phyloP scores from a whole-genome alignment of 2,797 vertebrate genomes.

The Eidolon dupreanum region DNA sequence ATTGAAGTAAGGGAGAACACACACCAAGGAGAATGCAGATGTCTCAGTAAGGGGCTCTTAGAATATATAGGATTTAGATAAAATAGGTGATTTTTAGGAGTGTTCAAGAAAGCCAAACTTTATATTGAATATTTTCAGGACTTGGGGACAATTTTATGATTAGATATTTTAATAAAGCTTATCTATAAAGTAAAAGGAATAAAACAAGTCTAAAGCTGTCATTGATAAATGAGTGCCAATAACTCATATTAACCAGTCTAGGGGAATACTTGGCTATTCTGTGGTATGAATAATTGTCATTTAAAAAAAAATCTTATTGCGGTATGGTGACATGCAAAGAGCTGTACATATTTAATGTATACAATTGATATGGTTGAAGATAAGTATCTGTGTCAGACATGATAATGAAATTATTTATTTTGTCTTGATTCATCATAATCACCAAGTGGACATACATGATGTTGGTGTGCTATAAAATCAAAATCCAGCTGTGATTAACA shows the following conservation, averaged over 20 bases:
- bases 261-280: neutral
- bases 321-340: neutral
- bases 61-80: neutral
- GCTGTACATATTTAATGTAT: neutral
- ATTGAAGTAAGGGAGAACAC: neutral
- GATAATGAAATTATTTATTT: neutral
- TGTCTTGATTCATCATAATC: neutral
- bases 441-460: neutral
- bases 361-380: neutral
- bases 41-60: neutral
- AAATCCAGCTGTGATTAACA: neutral
- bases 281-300: neutral
- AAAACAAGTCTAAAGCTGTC: neutral
- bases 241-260: neutral
- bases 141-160: neutral
- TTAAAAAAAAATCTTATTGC: neutral
- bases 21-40: rapidly evolving
- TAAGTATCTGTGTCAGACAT: neutral
- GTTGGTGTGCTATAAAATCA: neutral
- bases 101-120: neutral
- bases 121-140: neutral
- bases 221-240: neutral
- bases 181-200: neutral
- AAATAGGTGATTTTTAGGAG: neutral
- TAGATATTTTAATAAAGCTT: neutral